Evolutionary conservation across 2,797 vertebrate species (phyloP), one percentile per base, ranked within the genome.

Genomic region (Pipistrellus kuhlii): DNA sequence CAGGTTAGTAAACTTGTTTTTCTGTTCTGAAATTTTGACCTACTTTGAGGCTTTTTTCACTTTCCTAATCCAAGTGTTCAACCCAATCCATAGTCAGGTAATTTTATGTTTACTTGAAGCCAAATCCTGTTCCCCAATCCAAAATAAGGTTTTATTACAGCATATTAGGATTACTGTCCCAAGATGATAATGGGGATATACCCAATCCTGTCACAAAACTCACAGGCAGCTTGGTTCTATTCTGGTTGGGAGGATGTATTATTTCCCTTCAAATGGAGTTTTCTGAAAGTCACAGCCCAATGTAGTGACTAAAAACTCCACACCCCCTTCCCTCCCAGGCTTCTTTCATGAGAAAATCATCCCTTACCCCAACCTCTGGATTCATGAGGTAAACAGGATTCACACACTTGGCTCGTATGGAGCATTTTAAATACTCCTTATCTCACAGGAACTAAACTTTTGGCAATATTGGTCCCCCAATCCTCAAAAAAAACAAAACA

Each of bases 221-320:
- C 21, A 38, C 1, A 44, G 46, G 44, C 23, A 89, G 32, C 18
- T 94, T 68, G 73, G 62, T 57, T 95, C 8, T 86, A 5, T 77
- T 62, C 75, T 66, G 32, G n/a, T 66, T 86, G 57, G 38, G 38
- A 82, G 72, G 18, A 32, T 55, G 1, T 83, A 38, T 86, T n/a
- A 46, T 86, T n/a, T 91, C 86, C 38, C 69, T 77, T 93, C 57
- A 84, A 77, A 53, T 17, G 13, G 72, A 88, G 75, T 69, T 46
- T 66, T 90, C 72, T 94, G 35, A 77, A 88, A 55, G n/a, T 73
- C 80, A 87, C 76, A 89, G 62, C 18, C 44, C 30, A 78, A 71
- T 57, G n/a, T 2, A 46, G 62, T 23, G 9, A 57, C 23, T 20
- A 84, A 73, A 78, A 69, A 30, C 51, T 30, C 35, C 62, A 55